A percentile compares a stretch with the other conserved stretches of the same genome.
These are phyloP conservation scores for Seira musarum DNA, from an alignment of 2,888 invertebrate species.

Conservation along the genomic window DNA sequence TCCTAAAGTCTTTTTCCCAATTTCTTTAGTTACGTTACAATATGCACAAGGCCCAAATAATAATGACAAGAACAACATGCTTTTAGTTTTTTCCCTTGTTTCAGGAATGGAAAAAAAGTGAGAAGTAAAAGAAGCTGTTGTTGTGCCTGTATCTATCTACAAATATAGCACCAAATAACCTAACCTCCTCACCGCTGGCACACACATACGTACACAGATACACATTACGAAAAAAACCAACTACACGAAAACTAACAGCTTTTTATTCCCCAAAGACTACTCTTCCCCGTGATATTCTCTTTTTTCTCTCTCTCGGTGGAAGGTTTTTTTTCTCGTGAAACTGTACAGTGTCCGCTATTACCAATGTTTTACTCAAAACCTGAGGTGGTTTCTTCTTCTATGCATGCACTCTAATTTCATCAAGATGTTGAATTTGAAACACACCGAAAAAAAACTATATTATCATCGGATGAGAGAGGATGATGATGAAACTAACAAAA, in stretches of 20 bases:
- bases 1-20: background rate
- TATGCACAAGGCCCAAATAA: slow-evolving; percentile 27
- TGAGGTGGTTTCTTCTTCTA: background rate
- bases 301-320: no score
- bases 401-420: slow-evolving; percentile 58
- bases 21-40: slow-evolving; percentile 5
- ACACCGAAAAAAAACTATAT: slow-evolving; percentile 33
- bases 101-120: slow-evolving; percentile 1
- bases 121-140: background rate
- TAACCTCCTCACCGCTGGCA: background rate
- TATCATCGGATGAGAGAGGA: slow-evolving; percentile 23
- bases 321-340: background rate
- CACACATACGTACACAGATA: background rate
- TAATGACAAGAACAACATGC: slow-evolving; percentile 44
- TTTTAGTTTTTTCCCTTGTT: slow-evolving; percentile 13
- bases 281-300: slow-evolving; percentile 43
- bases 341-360: background rate
- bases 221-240: slow-evolving; percentile 14
- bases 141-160: background rate
- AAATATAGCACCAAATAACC: background rate
- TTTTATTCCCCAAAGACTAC: slow-evolving; percentile 59
- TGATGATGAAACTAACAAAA: slow-evolving; percentile 24
- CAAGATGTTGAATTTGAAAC: slow-evolving; percentile 48
- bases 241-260: slow-evolving; percentile 57
- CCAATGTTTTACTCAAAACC: background rate